Conservation (phyloP, 2,888 invertebrate genomes). For the Eupithecia pulchellata region DNA sequence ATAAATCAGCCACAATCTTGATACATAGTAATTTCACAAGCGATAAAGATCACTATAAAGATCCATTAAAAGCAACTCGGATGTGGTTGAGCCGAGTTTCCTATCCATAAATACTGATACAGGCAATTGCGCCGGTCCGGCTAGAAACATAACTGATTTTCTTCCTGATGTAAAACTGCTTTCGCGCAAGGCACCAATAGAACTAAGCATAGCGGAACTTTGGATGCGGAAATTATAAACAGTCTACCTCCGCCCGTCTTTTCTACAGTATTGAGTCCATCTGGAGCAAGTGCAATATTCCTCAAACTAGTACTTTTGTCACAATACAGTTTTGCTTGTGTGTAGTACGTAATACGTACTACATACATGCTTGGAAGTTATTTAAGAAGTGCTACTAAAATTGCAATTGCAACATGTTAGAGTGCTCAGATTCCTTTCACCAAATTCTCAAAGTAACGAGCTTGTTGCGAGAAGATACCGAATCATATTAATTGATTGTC, state of each 20-base stretch:
- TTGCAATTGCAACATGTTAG: not conserved
- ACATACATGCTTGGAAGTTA: not conserved
- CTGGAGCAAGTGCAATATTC: not conserved
- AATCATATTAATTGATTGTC: conserved; percentile 2
- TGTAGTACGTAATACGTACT: not conserved
- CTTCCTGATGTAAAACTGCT: conserved; percentile 25
- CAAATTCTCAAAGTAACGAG: not conserved
- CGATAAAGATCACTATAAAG: conserved; percentile 26
- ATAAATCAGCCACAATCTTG: conserved; percentile 4
- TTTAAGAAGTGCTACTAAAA: not conserved
- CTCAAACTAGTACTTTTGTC: not conserved
- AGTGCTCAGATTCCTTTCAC: not conserved
- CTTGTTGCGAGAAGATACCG: not conserved
- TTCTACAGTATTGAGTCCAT: not conserved
- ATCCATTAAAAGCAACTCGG: conserved; percentile 27
- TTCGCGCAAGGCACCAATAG: conserved; percentile 8
- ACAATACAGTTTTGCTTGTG: not conserved
- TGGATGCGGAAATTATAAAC: not conserved
- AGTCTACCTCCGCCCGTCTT: not conserved
- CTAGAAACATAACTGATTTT: conserved; percentile 16
- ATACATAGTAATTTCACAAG: conserved; percentile 15
- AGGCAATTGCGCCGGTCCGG: conserved; percentile 12
- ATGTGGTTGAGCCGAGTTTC: conserved; percentile 28
- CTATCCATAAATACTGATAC: conserved; percentile 25
- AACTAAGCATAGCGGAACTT: conserved; percentile 6